These are phyloP conservation scores for Lucilia sericata DNA, from an alignment of 1,140 invertebrate genomes.

Conservation along the genomic window DNA sequence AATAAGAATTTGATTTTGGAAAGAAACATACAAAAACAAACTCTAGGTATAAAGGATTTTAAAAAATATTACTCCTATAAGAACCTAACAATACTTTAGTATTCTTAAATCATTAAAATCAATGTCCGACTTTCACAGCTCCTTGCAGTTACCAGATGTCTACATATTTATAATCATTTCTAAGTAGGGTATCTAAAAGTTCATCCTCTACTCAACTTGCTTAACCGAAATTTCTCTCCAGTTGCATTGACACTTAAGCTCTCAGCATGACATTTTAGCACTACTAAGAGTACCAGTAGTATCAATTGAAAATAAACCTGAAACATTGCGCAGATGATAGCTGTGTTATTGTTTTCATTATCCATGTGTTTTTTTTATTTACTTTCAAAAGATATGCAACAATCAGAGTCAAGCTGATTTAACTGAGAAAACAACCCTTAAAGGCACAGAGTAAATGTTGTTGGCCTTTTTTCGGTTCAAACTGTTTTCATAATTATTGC, in stretches of 20 bases:
- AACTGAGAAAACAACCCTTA: neutral
- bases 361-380: neutral
- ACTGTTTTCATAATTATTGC: conserved; percentile 33
- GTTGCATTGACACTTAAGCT: conserved; percentile 24
- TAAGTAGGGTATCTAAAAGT: no score
- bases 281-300: neutral
- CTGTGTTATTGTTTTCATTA: conserved; percentile 34
- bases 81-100: no score
- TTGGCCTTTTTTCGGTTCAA: conserved; percentile 25
- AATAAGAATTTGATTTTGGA: no score
- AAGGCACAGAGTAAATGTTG: neutral
- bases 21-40: no score
- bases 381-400: conserved; percentile 13
- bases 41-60: no score
- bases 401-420: neutral
- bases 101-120: no score
- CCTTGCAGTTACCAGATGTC: no score
- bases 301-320: conserved; percentile 27
- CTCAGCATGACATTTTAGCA: conserved; percentile 22
- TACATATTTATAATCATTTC: no score
- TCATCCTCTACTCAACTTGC: no score
- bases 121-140: no score
- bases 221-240: neutral
- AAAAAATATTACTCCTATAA: no score
- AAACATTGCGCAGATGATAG: conserved; percentile 41